Conservation (phyloP, 2,113 vertebrate genomes). For the Leuciscus idus region DNA sequence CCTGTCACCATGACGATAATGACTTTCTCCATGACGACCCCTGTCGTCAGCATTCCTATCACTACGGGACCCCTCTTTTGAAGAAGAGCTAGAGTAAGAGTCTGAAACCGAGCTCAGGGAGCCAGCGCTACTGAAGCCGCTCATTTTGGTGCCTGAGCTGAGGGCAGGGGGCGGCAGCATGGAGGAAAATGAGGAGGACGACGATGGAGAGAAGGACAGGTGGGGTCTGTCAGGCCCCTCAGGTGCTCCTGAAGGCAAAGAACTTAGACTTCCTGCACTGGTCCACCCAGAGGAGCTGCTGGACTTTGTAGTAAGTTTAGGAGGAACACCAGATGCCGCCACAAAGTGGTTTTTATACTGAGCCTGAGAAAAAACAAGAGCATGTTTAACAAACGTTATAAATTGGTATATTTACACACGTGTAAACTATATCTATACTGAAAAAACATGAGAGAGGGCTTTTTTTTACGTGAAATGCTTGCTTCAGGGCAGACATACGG, state of each 20-base stretch:
- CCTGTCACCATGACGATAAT: constrained; percentile 70
- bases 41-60: constrained; percentile 68
- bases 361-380: constrained; percentile 73
- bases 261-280: constrained; percentile 95
- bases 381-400: neutral
- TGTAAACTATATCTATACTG: neutral
- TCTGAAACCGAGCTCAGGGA: constrained; percentile 72
- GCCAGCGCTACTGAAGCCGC: constrained; percentile 74
- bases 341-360: constrained; percentile 99
- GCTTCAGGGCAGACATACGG: constrained; percentile 95
- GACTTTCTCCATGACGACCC: constrained; percentile 58
- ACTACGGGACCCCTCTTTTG: constrained; percentile 70
- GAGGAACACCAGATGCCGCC: constrained; percentile 88
- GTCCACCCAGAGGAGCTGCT: constrained; percentile 92
- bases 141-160: constrained; percentile 59
- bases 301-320: constrained; percentile 87
- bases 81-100: constrained; percentile 66
- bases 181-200: constrained; percentile 24
- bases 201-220: constrained; percentile 33
- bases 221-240: constrained; percentile 64
- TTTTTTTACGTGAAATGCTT: constrained; percentile 90
- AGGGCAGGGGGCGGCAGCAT: constrained; percentile 58
- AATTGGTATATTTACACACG: neutral
- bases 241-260: constrained; percentile 80
- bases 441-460: neutral